Base-by-base conservation (phyloP, 2,113 vertebrate genomes). In the Bostrychus sinensis region DNA sequence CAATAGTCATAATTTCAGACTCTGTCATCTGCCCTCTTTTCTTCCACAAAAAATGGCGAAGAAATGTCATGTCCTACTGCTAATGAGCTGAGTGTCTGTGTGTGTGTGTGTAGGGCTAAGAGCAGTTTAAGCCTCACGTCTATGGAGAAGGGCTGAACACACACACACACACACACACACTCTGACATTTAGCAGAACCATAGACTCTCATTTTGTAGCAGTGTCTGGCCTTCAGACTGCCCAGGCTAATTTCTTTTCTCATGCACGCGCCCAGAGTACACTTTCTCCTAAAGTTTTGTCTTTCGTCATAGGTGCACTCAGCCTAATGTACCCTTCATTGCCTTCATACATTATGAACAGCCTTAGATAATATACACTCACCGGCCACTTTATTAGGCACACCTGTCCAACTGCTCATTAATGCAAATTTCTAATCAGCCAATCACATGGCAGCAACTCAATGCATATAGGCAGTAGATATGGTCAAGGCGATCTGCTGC, bases 21-120 rank as follows among this genome's bases (percentile, higher is more conserved):
- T 61, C 53, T 65, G 72, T 70, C 81, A 74, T 46, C 64, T 30
- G 13, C n/a, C 22, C 17, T 62, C 53, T 36, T 10, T 34, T 23
- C 58, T 14, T 57, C 55, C 57, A 39, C 56, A 48, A 3, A 61
- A n/a, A 84, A 72, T 60, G 60, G 77, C 73, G 59, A 53, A 79
- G 73, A 87, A 89, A 86, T 87, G 83, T 80, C 86, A 85, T 86
- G 81, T 88, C 75, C 72, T 74, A 67, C 64, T 65, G 45, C 76
- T 89, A 90, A 87, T 87, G 82, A 88, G 83, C 62, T 41, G 53
- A 8, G 54, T 62, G 71, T 51, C 73, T 77, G 71, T 43, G 69
- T 56, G 75, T 43, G 69, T 56, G 75, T 50, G 61, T 45, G 53
- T 20, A 20, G 23, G 62, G 45, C 54, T 83, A 75, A 77, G 34